Conservation (phyloP, 2,888 invertebrate genomes). For the Gandaritis pyraliata region DNA sequence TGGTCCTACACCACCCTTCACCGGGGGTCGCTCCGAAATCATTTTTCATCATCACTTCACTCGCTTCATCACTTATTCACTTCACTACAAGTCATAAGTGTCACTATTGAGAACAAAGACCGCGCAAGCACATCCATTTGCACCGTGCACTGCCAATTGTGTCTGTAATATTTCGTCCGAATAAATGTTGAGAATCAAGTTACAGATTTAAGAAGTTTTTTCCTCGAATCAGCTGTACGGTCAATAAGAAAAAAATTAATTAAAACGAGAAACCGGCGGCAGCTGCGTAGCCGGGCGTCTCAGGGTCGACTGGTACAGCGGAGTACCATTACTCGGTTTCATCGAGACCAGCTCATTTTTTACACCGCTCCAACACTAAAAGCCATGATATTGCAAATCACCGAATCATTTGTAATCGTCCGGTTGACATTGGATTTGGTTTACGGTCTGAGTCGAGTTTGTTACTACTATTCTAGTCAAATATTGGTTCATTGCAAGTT, state of each 20-base stretch:
- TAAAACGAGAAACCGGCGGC: conserved; percentile 63
- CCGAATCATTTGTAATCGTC: conserved; percentile 55
- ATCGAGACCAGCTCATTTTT: conserved; percentile 66
- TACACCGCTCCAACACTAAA: conserved; percentile 67
- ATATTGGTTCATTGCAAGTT: conserved; percentile 32
- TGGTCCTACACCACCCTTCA: conserved; percentile 70
- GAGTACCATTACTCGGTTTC: conserved; percentile 59
- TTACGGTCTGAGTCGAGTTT: conserved; percentile 41
- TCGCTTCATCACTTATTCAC: conserved; percentile 54
- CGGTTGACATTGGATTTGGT: conserved; percentile 57
- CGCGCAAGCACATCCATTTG: conserved; percentile 41
- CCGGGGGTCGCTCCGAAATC: conserved; percentile 76
- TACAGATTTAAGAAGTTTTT: conserved; percentile 44
- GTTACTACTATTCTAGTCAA: conserved; percentile 23
- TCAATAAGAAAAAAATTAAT: conserved; percentile 53
- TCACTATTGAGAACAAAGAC: conserved; percentile 45
- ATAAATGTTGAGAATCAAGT: conserved; percentile 44
- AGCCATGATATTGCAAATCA: conserved; percentile 55
- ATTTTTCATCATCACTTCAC: conserved; percentile 76
- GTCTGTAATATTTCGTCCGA: conserved; percentile 41
- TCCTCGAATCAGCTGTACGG: conserved; percentile 51
- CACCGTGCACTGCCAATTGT: conserved; percentile 29
- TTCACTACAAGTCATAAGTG: conserved; percentile 46
- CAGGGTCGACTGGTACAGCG: conserved; percentile 77
- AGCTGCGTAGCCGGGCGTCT: conserved; percentile 65